A percentile compares a stretch with the other conserved stretches of the same genome.
phyloP scores from a whole-genome alignment of 2,113 vertebrate genomes.

The Xenotilapia longispinis region DNA sequence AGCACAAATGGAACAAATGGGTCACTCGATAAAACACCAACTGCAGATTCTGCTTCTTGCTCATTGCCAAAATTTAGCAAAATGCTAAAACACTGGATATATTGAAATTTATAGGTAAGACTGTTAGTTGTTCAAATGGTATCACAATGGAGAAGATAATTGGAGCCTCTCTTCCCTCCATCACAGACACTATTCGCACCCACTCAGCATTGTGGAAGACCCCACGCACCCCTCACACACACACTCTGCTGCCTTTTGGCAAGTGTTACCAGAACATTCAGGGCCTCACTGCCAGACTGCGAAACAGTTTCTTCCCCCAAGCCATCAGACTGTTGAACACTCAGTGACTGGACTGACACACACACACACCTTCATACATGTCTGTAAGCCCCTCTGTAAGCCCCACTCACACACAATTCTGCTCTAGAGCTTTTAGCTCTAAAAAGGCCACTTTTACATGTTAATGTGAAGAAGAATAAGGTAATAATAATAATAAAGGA shows the following conservation, averaged over 20 bases:
- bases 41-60: not conserved
- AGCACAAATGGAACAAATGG: not conserved
- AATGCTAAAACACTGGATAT: not conserved
- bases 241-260: not conserved
- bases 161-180: not conserved
- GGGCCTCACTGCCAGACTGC: not conserved
- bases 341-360: not conserved
- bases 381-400: not conserved
- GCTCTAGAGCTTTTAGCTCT: too few species aligned
- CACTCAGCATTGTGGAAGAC: not conserved
- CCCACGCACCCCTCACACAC: not conserved
- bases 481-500: not conserved
- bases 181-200: not conserved
- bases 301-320: not conserved
- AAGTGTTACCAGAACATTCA: not conserved
- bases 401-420: not conserved
- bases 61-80: not conserved
- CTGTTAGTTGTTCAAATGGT: not conserved
- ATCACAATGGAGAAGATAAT: not conserved
- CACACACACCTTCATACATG: not conserved
- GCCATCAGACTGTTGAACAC: not conserved
- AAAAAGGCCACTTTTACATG: too few species aligned
- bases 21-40: not conserved
- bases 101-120: not conserved
- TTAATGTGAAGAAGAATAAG: too few species aligned